Base-by-base conservation (phyloP, 1,140 invertebrate genomes). In the Zaprionus tsacasi region DNA sequence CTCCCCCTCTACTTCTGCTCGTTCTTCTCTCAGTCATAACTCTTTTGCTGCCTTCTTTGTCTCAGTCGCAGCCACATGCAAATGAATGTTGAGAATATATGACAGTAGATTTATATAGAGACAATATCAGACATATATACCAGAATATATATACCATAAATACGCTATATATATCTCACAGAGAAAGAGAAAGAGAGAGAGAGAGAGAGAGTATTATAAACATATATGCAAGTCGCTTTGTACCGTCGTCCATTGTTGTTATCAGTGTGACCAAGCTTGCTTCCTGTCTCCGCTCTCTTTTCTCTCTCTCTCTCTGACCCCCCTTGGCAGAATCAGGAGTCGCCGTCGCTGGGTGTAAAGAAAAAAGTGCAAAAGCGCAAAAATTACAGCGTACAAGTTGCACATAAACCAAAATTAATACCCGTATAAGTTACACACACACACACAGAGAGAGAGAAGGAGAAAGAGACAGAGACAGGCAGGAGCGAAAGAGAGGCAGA, bases 371-470 rank as follows among this genome's bases (percentile, higher is more conserved):
- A 73, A 71, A 33, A 52, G 64, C 10, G 59, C 58, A 60, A 40
- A 83, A 85, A 78, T 75, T 80, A 75, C 77, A 80, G 68, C 81
- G 74, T 80, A 80, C 74, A 78, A 85, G 81, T 80, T 85, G 81
- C 74, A 80, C 74, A 85, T 85, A 85, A 85, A 85, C 74, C 81
- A 85, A 85, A 85, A 80, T 85, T 85, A 85, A 85, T 85, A 85
- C 78, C 74, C 74, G 65, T 81, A 81, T 82, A 81, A 82, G 67
- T 78, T 81, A 78, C 80, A 81, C 61, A 79, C 21, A 72, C 45
- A 59, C 25, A 58, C 15, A 52, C 10, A 50, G 1, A 58, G 12
- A 55, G 17, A 50, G 15, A 7, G 25, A 13, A 15, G 21, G 12
- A 54, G 35, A 59, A 13, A 48, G 57, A 50, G 64, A 60, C 48